Evolutionary conservation across 2,888 invertebrate species (phyloP).

Genomic region (Drosophila basisetae): DNA sequence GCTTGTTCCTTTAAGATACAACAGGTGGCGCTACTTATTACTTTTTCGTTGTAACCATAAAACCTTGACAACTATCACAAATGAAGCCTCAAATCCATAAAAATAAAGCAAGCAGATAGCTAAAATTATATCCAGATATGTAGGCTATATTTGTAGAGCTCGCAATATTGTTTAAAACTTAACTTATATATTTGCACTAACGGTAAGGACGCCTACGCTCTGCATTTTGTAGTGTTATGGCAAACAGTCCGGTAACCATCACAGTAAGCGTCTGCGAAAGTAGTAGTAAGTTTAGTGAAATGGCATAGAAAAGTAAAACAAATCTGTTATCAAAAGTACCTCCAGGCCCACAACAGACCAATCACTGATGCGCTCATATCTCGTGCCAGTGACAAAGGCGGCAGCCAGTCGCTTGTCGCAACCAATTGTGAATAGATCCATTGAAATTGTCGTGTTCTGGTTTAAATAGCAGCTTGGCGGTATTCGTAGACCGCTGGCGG

Average conservation of each 20-base stretch:
- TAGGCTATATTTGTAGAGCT: conserved; percentile 27
- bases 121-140: neutral
- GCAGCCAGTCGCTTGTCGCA: conserved; percentile 59
- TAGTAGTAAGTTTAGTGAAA: neutral
- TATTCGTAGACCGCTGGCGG: conserved; percentile 53
- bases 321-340: conserved; percentile 43
- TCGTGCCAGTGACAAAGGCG: conserved; percentile 64
- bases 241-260: conserved; percentile 72
- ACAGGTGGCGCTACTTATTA: conserved; percentile 18
- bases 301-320: no score
- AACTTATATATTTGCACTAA: conserved; percentile 13
- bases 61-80: neutral
- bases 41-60: neutral
- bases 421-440: conserved; percentile 67
- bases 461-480: conserved; percentile 76
- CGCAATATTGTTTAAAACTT: conserved; percentile 48
- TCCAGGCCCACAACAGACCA: conserved; percentile 80
- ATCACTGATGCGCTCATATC: conserved; percentile 74
- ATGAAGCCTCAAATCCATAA: neutral
- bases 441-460: conserved; percentile 57
- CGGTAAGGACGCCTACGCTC: conserved; percentile 72
- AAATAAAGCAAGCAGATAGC: neutral
- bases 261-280: conserved; percentile 63
- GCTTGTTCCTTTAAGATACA: neutral
- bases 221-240: conserved; percentile 74